A percentile compares a stretch with the other conserved stretches of the same genome.
Conservation (phyloP, 1,140 invertebrate species). For the Drosophila yakuba region DNA sequence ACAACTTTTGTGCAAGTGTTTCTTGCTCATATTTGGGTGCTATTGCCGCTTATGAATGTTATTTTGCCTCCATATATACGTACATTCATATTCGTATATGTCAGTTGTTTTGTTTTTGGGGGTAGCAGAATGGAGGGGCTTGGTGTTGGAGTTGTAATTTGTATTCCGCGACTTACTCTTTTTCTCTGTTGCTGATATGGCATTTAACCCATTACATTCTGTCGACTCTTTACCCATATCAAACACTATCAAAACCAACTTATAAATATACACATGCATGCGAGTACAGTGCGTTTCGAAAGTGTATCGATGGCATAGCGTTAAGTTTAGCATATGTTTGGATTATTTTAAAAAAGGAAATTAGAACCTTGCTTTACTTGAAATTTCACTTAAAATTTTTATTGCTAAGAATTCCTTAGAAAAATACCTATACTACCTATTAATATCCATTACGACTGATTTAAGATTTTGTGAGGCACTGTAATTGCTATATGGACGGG, state of each 20-base stretch:
- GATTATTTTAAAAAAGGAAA: not conserved
- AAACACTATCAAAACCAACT: constrained; percentile 40
- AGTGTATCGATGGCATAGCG: not conserved
- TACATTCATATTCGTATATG: constrained; percentile 9
- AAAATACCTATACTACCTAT: not conserved
- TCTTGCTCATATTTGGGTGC: constrained; percentile 44
- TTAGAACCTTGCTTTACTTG: too few species aligned
- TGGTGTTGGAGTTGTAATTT: constrained; percentile 65
- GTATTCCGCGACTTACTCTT: constrained; percentile 71
- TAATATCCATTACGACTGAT: not conserved
- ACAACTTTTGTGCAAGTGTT: constrained; percentile 56
- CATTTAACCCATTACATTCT: constrained; percentile 75
- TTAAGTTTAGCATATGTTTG: not conserved
- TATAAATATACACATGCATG: constrained; percentile 38
- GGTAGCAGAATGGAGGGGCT: constrained; percentile 33
- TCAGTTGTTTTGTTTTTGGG: constrained; percentile 16
- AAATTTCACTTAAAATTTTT: too few species aligned
- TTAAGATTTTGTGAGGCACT: constrained; percentile 20
- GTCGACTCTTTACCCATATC: constrained; percentile 44
- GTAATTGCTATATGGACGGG: constrained; percentile 45
- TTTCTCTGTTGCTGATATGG: constrained; percentile 68
- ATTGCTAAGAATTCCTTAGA: too few species aligned
- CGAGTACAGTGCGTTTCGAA: constrained; percentile 30
- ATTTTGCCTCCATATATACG: constrained; percentile 59
- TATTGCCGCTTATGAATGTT: constrained; percentile 61